Base-by-base conservation (phyloP, 2,888 invertebrate genomes). In the Stegana nigrithorax region DNA sequence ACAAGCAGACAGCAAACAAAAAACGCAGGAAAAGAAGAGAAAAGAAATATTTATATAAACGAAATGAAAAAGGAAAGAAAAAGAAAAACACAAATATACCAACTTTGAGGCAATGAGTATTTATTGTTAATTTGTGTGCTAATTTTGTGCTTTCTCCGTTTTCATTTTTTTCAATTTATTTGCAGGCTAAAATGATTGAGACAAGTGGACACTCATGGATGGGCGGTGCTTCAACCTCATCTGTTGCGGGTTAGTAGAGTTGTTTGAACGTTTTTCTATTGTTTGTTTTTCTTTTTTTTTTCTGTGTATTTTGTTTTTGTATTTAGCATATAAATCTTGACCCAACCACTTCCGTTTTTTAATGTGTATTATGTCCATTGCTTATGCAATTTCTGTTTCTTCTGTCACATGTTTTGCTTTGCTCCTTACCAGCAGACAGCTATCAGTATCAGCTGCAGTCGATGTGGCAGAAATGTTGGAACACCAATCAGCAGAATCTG, bases 391-490 rank as follows among this genome's bases (percentile, higher is more conserved):
- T n/a, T n/a, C n/a, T n/a, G n/a, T n/a, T n/a, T n/a, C n/a, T n/a
- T n/a, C n/a, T n/a, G n/a, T n/a, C n/a, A n/a, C n/a, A n/a, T n/a
- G n/a, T n/a, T n/a, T n/a, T n/a, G n/a, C n/a, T n/a, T n/a, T n/a
- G 44, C 51, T 32, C 61, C 26, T 61, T 64, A 71, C 67, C 67
- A 76, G 84, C 91, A 92, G 95, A 95, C 89, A 95, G 94, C 89
- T 96, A 96, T 90, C 95, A 96, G 87, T 95, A 95, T 87, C 95
- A 96, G 87, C 88, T 96, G 85, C 96, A 96, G 87, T 94, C 94
- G 67, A 94, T 95, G 92, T 96, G 96, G 96, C 95, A 96, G 87
- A 95, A 95, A 86, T 95, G 95, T 87, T 96, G 95, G 95, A 95
- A 94, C 86, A 95, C 94, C 71, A 94, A 94, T 86, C 95, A 95